These are phyloP conservation scores for Podotricha telesiphe DNA, from an alignment of 2,888 invertebrate species.

Conservation along the genomic window DNA sequence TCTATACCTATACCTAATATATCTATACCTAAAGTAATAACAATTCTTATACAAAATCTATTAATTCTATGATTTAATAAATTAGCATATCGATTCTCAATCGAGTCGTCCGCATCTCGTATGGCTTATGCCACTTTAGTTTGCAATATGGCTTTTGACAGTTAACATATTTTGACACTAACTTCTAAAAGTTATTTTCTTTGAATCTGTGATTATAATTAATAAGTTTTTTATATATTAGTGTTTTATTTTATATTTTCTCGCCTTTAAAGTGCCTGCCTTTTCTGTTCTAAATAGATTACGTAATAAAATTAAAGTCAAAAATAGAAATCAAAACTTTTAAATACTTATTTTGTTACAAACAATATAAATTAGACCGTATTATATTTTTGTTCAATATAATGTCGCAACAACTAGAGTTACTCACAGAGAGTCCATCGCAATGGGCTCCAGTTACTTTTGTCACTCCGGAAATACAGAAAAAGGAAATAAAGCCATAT, in stretches of 20 bases:
- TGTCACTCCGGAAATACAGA: conserved; percentile 73
- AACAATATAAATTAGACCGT: not conserved
- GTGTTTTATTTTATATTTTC: not conserved
- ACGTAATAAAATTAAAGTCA: too few relatives aligned
- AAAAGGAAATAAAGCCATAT: conserved; percentile 77
- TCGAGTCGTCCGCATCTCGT: not conserved
- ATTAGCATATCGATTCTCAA: conserved; percentile 2
- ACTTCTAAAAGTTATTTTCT: not conserved
- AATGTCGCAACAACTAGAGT: conserved; percentile 75
- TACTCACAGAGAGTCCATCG: conserved; percentile 67
- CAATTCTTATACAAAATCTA: too few relatives aligned
- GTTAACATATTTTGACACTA: not conserved
- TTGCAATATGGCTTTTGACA: not conserved
- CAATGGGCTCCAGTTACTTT: conserved; percentile 67
- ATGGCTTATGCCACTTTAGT: not conserved
- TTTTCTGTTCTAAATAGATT: too few relatives aligned
- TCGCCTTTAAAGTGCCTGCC: not conserved
- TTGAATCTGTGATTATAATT: not conserved
- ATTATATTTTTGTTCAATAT: not conserved
- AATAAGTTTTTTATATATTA: not conserved
- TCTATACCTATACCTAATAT: too few relatives aligned
- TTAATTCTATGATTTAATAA: not conserved
- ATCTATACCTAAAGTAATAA: too few relatives aligned
- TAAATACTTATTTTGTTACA: not conserved
- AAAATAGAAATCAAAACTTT: not conserved